Evolutionary conservation across 1,140 invertebrate species (phyloP), one percentile per base, ranked within the genome.

Genomic region (Stegodyphus dumicola): DNA sequence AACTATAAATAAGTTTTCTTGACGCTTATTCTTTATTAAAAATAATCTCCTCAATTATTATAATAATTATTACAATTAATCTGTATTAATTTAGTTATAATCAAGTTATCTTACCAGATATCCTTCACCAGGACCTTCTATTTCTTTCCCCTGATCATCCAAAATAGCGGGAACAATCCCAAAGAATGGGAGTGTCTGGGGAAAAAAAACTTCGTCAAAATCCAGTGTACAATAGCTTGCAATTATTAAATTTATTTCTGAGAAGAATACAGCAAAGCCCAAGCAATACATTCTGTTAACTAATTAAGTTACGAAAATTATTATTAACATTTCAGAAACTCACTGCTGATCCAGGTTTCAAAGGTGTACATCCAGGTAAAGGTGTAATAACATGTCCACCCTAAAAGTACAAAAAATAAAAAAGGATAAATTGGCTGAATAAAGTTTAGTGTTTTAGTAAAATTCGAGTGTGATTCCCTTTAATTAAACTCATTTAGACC

Each of bases 261-360:
- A 33, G 3, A 33, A 33, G 33, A 33, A 33, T 33, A 33, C 33
- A 1, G 3, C 33, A 33, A 33, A 33, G 33, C 33, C 3, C 33
- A 33, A 33, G 33, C 33, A 33, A 33, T 33, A 33, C 3, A 33
- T 33, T 33, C 33, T 33, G 33, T 33, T 33, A 33, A 33, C 33
- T 60, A 60, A 0, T 60, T 11, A 9, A 60, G 56, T 11, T 9
- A 15, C 9, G 5, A 5, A 60, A 60, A 69, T 69, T 18, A 6
- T 69, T 10, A 17, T 69, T 71, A 10, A 6, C 33, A 4, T 51
- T 51, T 49, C 33, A 83, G 60, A 86, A 53, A 71, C 94, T 94
- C 93, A 98, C 96, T 87, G 98, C 98, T 79, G 97, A 96, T 77
- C 98, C 98, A 5, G 98, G 98, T 92, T 99, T 99, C 93, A 97